Conservation (phyloP, 2,797 vertebrate species). For the Euphonia xanthogaster region DNA sequence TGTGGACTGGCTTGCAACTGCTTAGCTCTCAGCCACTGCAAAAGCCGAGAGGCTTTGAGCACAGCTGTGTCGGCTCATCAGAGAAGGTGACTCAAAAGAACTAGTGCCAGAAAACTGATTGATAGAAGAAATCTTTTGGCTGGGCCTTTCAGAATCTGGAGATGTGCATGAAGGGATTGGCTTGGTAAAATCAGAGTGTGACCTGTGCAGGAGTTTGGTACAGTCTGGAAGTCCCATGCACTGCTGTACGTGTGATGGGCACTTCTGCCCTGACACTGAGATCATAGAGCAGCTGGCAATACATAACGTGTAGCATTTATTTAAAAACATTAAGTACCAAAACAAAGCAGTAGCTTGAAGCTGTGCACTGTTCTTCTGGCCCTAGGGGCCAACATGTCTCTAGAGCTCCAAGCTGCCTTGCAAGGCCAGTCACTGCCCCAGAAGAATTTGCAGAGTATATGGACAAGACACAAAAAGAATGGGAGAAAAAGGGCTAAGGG, state of each 20-base stretch:
- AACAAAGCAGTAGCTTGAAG: background rate
- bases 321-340: background rate
- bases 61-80: accelerated
- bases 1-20: background rate
- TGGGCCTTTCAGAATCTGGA: background rate
- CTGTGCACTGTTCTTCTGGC: background rate
- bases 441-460: background rate
- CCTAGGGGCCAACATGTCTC: background rate
- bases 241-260: background rate
- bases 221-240: background rate
- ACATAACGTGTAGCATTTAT: accelerated
- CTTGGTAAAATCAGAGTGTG: background rate
- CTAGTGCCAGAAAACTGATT: background rate
- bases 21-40: background rate
- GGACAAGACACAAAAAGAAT: background rate
- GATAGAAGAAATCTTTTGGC: background rate
- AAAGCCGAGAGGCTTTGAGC: background rate
- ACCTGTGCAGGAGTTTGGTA: accelerated
- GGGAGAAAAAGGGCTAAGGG: background rate
- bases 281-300: background rate
- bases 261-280: background rate
- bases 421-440: background rate
- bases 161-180: too few relatives aligned
- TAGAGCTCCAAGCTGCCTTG: background rate
- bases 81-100: background rate